phyloP scores from a whole-genome alignment of 2,113 vertebrate species.

The Gopherus evgoodei region DNA sequence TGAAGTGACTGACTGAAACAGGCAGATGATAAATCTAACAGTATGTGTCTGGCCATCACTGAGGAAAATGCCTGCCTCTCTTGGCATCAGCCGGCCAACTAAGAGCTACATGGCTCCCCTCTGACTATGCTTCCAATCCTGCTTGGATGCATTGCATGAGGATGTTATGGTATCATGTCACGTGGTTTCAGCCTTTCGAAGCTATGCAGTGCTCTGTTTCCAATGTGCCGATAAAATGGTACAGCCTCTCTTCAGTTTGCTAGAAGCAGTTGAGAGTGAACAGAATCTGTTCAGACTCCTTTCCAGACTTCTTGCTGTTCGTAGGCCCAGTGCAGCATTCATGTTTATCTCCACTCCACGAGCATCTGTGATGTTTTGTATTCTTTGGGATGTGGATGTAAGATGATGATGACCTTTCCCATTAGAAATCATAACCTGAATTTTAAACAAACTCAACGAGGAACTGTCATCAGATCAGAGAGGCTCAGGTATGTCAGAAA shows the following conservation, averaged over 20 bases:
- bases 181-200: not conserved
- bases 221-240: not conserved
- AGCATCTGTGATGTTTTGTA: not conserved
- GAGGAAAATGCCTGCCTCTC: accelerated
- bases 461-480: not conserved
- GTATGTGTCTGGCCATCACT: not conserved
- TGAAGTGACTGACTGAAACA: not conserved
- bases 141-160: not conserved
- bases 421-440: not conserved
- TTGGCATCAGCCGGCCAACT: not conserved
- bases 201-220: not conserved
- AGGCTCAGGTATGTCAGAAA: not conserved
- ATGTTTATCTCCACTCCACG: not conserved
- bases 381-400: not conserved
- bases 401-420: not conserved
- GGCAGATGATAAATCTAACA: not conserved
- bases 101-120: not conserved
- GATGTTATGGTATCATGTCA: not conserved
- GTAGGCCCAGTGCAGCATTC: not conserved
- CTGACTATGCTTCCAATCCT: not conserved
- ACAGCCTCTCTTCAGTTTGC: not conserved
- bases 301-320: not conserved
- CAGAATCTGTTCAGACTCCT: not conserved
- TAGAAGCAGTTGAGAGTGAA: not conserved
- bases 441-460: not conserved